Evolutionary conservation across 2,888 invertebrate genomes (phyloP), one percentile per base, ranked within the genome.

Genomic region (Hylaea fasciaria): DNA sequence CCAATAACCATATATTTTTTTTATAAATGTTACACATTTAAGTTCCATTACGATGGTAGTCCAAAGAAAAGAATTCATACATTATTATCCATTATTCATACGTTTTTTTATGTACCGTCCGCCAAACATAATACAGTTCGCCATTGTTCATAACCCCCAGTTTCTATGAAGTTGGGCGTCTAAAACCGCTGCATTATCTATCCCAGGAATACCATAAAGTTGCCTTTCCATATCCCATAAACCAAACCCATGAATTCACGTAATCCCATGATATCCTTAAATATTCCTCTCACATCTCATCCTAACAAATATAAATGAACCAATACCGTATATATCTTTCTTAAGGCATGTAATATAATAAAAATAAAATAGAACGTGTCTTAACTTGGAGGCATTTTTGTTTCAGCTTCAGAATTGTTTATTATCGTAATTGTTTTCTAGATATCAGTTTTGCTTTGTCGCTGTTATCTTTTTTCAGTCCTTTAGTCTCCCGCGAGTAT

Each of bases 401-500:
- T 62, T 61, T 64, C 66, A 59, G 59, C 35, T 44, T 28, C 56
- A 68, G 66, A 70, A 69, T 68, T 68, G 72, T 74, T 69, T 74
- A 70, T 72, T 60, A 60, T 45, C 29, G 63, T 69, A 65, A 73
- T 72, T 71, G 62, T 45, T 71, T 62, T n/a, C 54, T 55, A 60
- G 61, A 70, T 72, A 72, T 70, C 69, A 74, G 65, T 67, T 65
- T 61, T 63, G 32, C 39, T 57, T 57, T 55, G 52, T 67, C 65
- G 22, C 60, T 37, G 32, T 50, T 68, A 57, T 66, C 54, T 65
- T 54, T 51, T 43, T 59, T 62, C 71, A 58, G 54, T 59, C 0
- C 58, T 53, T 60, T 43, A 11, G 12, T 13, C 32, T 32, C 32
- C 10, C 32, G 10, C n/a, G n/a, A n/a, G 32, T 32, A 32, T 22